phyloP scores from a whole-genome alignment of 2,797 vertebrate species.

The Chrosomus eos region DNA sequence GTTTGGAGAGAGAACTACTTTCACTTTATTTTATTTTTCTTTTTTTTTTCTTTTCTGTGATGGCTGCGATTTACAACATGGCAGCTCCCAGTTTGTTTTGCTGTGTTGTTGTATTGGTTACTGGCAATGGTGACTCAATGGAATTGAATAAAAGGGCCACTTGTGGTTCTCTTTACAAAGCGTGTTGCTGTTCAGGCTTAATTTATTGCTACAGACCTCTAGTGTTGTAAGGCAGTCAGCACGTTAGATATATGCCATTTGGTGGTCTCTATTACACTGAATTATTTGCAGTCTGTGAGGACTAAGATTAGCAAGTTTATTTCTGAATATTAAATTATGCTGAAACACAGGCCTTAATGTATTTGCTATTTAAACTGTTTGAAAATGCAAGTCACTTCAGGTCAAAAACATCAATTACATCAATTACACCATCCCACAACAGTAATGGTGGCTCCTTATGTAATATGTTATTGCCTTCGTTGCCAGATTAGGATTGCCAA shows the following conservation, averaged over 20 bases:
- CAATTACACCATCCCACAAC: conserved; percentile 40
- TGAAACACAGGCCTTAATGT: conserved; percentile 32
- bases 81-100: conserved; percentile 41
- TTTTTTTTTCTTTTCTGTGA: conserved; percentile 23
- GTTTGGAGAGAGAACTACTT: conserved; percentile 28
- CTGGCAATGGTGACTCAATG: conserved; percentile 45
- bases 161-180: conserved; percentile 28
- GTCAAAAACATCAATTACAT: conserved; percentile 48
- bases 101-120: conserved; percentile 54
- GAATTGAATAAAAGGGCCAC: conserved; percentile 17
- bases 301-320: conserved; percentile 8
- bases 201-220: conserved; percentile 30
- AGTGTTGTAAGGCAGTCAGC: conserved; percentile 2
- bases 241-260: conserved; percentile 18
- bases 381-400: conserved; percentile 33
- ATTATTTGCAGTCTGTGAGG: not conserved
- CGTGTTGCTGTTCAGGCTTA: not conserved
- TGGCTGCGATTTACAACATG: conserved; percentile 47
- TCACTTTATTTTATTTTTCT: not conserved
- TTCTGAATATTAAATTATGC: conserved; percentile 26
- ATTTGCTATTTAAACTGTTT: conserved; percentile 13
- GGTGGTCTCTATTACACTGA: not conserved
- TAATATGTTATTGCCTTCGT: conserved; percentile 46
- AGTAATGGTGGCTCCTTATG: conserved; percentile 40
- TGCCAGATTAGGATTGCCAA: conserved; percentile 37